Conservation (phyloP, 2,113 vertebrate genomes). For the Phalacrocorax carbo region DNA sequence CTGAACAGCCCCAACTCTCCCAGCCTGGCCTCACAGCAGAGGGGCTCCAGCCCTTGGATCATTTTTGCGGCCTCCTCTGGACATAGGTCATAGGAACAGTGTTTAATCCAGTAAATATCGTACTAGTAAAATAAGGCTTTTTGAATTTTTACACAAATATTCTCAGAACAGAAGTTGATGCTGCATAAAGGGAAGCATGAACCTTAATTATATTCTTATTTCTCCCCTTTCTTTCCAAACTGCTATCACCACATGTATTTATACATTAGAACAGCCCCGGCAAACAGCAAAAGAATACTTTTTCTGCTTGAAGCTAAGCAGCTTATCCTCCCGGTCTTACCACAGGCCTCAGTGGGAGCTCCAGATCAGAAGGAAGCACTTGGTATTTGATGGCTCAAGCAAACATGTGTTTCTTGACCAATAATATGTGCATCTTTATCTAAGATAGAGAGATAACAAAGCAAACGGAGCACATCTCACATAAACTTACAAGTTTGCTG, state of each 20-base stretch:
- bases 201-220: not conserved
- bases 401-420: not conserved
- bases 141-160: not conserved
- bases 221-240: not conserved
- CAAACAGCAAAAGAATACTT: not conserved
- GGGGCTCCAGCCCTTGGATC: too few relatives aligned
- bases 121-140: not conserved
- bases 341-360: not conserved
- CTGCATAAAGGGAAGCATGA: not conserved
- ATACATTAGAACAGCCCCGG: not conserved
- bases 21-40: too few relatives aligned
- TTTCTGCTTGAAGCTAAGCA: not conserved
- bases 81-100: not conserved
- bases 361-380: not conserved
- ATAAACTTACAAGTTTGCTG: not conserved
- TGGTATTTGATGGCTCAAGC: fast-evolving
- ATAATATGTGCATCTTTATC: fast-evolving
- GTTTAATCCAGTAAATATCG: not conserved
- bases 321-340: not conserved
- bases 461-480: fast-evolving
- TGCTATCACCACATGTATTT: not conserved
- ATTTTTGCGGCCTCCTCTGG: too few relatives aligned
- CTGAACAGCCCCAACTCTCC: too few relatives aligned
- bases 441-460: not conserved
- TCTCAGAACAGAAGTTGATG: not conserved